Conservation (phyloP, 2,888 invertebrate genomes). For the Hemithea aestivaria region DNA sequence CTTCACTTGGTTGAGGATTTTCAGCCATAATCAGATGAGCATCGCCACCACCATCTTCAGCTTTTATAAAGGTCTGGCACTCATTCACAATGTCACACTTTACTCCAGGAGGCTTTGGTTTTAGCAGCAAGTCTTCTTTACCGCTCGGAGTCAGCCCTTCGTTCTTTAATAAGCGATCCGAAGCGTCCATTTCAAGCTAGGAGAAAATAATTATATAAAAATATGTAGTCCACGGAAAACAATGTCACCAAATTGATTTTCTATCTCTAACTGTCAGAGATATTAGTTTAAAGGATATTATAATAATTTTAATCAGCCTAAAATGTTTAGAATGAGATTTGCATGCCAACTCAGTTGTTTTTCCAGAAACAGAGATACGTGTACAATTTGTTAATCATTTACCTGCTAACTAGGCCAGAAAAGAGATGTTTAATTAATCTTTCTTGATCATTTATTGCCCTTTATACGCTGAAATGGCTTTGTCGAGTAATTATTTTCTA, state of each 20-base stretch:
- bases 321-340: not conserved
- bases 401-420: slow-evolving; percentile 10
- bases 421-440: too few species aligned
- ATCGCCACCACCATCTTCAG: slow-evolving; percentile 71
- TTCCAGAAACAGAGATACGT: slow-evolving; percentile 5
- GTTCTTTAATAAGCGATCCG: slow-evolving; percentile 42
- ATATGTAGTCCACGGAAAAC: too few species aligned
- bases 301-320: not conserved
- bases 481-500: too few species aligned
- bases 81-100: slow-evolving; percentile 66
- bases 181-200: slow-evolving; percentile 50
- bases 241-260: not conserved
- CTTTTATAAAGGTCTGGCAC: slow-evolving; percentile 63
- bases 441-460: too few species aligned
- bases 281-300: not conserved
- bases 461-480: too few species aligned
- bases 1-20: slow-evolving; percentile 31
- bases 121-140: slow-evolving; percentile 40
- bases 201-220: slow-evolving; percentile 7
- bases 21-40: slow-evolving; percentile 42
- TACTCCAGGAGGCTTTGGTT: slow-evolving; percentile 42
- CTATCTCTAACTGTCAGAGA: too few species aligned
- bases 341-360: slow-evolving; percentile 30
- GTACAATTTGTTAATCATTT: slow-evolving; percentile 1
- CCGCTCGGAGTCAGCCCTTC: slow-evolving; percentile 32